Conservation (phyloP, 2,797 vertebrate genomes). For the Taeniopygia guttata region DNA sequence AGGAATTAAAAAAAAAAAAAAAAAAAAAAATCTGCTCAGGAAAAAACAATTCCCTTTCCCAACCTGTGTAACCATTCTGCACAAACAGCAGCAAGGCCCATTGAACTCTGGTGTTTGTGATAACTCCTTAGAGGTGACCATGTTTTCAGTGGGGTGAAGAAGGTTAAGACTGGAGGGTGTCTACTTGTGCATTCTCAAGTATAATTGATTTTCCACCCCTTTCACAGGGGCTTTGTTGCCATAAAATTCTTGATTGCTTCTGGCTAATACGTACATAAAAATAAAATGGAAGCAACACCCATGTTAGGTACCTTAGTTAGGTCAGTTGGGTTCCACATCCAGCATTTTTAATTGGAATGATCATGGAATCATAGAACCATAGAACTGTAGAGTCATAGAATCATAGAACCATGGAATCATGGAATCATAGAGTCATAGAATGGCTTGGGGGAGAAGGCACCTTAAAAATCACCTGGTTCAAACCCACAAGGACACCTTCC, state of each 20-base stretch:
- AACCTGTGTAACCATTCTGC: too few relatives aligned
- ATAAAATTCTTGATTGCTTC: fast-evolving
- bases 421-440: neutral
- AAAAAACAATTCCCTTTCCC: neutral
- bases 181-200: neutral
- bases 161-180: neutral
- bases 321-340: neutral
- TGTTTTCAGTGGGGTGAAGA: neutral
- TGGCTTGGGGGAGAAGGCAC: neutral
- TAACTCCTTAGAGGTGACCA: neutral
- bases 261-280: neutral
- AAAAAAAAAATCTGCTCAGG: neutral
- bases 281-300: neutral
- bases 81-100: neutral
- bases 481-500: neutral
- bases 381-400: neutral
- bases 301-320: neutral
- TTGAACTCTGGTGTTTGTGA: neutral
- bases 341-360: neutral
- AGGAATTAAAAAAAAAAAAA: neutral
- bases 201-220: neutral
- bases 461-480: neutral
- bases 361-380: neutral
- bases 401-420: neutral
- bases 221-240: neutral